A percentile compares a stretch with the other conserved stretches of the same genome.
phyloP scores from a whole-genome alignment of 2,797 vertebrate species.

The Bovichtus diacanthus region DNA sequence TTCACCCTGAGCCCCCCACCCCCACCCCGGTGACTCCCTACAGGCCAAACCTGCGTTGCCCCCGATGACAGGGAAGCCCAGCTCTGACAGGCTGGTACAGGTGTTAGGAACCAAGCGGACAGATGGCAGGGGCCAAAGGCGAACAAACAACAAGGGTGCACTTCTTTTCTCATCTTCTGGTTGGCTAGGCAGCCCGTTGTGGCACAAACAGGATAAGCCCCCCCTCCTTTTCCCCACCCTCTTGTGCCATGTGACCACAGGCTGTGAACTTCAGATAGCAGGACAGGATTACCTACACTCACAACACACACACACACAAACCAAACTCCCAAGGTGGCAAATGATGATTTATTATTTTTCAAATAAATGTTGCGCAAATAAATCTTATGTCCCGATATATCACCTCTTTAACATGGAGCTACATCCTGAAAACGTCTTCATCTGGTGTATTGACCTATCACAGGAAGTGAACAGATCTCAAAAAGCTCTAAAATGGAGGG shows the following conservation, averaged over 20 bases:
- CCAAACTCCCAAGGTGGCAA: conserved; percentile 1
- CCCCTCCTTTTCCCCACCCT: conserved; percentile 16
- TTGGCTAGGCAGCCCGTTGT: conserved; percentile 76
- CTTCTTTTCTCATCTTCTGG: conserved; percentile 82
- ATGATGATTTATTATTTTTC: background rate
- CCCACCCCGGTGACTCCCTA: conserved; percentile 32
- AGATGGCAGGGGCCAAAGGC: conserved; percentile 84
- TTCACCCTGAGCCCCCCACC: conserved; percentile 62
- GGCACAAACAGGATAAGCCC: conserved; percentile 59
- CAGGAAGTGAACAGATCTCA: background rate
- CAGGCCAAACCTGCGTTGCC: conserved; percentile 64
- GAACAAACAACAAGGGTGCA: conserved; percentile 79
- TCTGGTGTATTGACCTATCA: background rate
- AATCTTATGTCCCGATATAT: background rate
- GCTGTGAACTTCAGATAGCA: conserved; percentile 50
- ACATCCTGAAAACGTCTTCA: background rate
- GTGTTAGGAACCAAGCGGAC: conserved; percentile 81
- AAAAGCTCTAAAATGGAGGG: background rate
- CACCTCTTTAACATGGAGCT: no score
- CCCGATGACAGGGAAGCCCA: conserved; percentile 66
- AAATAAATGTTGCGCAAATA: background rate
- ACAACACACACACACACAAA: no score
- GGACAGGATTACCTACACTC: conserved; percentile 57
- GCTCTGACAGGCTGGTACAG: conserved; percentile 83
- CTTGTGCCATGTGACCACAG: conserved; percentile 69